These are phyloP conservation scores for Psilopsiagon aurifrons DNA, from an alignment of 2,113 vertebrate genomes.

Conservation along the genomic window DNA sequence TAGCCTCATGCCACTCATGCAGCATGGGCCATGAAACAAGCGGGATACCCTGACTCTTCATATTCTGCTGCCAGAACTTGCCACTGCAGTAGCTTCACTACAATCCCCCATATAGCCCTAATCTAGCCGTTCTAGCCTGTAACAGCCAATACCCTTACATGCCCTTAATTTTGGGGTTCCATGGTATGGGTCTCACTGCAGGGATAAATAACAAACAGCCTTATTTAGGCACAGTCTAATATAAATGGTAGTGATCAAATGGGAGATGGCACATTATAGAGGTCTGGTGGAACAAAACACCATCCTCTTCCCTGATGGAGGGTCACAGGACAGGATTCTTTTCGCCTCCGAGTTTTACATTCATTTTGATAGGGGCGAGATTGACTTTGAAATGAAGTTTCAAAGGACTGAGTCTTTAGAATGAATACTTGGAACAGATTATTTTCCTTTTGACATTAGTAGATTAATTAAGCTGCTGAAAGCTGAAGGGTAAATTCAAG, in stretches of 20 bases:
- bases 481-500: neutral
- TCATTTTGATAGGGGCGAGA: neutral
- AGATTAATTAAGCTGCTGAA: neutral
- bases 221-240: neutral
- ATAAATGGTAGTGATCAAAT: neutral
- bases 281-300: neutral
- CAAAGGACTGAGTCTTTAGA: constrained; percentile 3
- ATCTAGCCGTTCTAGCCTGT: neutral
- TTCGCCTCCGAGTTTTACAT: neutral
- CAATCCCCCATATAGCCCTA: neutral
- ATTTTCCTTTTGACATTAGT: constrained; percentile 28
- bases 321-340: neutral
- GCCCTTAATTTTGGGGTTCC: neutral
- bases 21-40: neutral
- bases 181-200: neutral
- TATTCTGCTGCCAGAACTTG: neutral
- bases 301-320: neutral
- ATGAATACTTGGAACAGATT: neutral
- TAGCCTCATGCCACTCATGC: neutral
- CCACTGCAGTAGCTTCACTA: neutral
- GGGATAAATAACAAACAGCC: neutral
- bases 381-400: constrained; percentile 4
- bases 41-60: neutral
- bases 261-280: neutral
- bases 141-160: neutral